phyloP scores from a whole-genome alignment of 2,113 vertebrate species.

The Ascaphus truei region DNA sequence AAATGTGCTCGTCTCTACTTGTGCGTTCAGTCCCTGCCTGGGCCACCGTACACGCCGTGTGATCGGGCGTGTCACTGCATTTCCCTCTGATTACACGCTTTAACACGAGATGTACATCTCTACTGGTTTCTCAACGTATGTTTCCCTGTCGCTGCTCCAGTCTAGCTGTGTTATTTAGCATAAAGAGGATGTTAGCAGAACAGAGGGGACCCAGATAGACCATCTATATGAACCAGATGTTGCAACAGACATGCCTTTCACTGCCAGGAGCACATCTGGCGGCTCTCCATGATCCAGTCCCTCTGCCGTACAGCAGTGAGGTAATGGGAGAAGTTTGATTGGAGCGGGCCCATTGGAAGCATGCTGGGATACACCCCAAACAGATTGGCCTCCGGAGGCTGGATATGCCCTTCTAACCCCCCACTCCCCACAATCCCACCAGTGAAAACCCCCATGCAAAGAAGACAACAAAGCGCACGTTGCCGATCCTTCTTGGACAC shows the following conservation, averaged over 20 bases:
- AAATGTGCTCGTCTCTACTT: no score
- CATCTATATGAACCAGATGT: background rate
- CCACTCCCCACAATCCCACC: background rate
- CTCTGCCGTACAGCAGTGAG: background rate
- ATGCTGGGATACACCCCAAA: slow-evolving; percentile 10
- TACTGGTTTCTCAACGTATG: no score
- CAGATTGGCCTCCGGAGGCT: background rate
- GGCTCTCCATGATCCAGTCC: background rate
- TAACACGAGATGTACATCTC: no score
- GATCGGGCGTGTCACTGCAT: no score
- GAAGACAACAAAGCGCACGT: background rate
- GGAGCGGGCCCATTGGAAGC: background rate
- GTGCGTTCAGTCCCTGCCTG: no score
- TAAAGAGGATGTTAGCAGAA: background rate
- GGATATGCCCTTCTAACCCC: background rate
- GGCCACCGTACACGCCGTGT: no score
- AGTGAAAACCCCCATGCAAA: background rate
- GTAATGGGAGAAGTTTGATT: background rate
- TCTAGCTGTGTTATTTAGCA: background rate
- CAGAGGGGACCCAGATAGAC: no score
- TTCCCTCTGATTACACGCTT: no score
- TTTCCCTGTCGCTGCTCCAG: no score
- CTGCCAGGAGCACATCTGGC: background rate
- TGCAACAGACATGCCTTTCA: no score
- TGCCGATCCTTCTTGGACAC: background rate